phyloP scores from a whole-genome alignment of 2,113 vertebrate species.

The Colistium nudipinnis region DNA sequence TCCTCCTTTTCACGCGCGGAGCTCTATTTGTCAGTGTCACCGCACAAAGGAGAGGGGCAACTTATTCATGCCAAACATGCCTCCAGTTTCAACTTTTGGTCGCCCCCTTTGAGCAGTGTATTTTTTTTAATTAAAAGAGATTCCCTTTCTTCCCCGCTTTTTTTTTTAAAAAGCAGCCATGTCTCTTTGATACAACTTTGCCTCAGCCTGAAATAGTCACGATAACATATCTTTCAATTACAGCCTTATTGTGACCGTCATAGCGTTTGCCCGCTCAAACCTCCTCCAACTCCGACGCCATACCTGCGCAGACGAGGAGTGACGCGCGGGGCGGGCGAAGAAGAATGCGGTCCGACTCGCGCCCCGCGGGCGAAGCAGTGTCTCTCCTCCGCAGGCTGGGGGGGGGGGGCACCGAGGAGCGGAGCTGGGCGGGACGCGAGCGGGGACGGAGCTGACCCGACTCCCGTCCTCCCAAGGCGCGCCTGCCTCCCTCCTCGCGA shows the following conservation, averaged over 20 bases:
- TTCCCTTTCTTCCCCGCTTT: slow-evolving; percentile 69
- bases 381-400: slow-evolving; percentile 69
- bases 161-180: slow-evolving; percentile 59
- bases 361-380: slow-evolving; percentile 41
- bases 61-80: slow-evolving; percentile 85
- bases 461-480: slow-evolving; percentile 71
- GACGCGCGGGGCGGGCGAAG: slow-evolving; percentile 73
- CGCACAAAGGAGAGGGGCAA: slow-evolving; percentile 78
- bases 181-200: slow-evolving; percentile 75
- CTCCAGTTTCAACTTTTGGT: slow-evolving; percentile 81
- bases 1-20: slow-evolving; percentile 76
- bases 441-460: slow-evolving; percentile 60
- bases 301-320: slow-evolving; percentile 76
- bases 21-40: slow-evolving; percentile 85
- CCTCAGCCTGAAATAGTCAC: slow-evolving; percentile 70
- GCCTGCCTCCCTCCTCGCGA: slow-evolving; percentile 72
- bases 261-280: slow-evolving; percentile 77
- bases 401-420: slow-evolving; percentile 45
- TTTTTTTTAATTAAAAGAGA: slow-evolving; percentile 78
- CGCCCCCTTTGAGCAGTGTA: slow-evolving; percentile 74
- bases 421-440: slow-evolving; percentile 49
- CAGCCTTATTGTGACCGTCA: slow-evolving; percentile 81
- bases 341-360: slow-evolving; percentile 75
- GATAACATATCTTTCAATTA: slow-evolving; percentile 87
- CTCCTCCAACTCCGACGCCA: slow-evolving; percentile 50